These are phyloP conservation scores for Trilocha varians DNA, from an alignment of 2,888 invertebrate genomes.

Conservation along the genomic window DNA sequence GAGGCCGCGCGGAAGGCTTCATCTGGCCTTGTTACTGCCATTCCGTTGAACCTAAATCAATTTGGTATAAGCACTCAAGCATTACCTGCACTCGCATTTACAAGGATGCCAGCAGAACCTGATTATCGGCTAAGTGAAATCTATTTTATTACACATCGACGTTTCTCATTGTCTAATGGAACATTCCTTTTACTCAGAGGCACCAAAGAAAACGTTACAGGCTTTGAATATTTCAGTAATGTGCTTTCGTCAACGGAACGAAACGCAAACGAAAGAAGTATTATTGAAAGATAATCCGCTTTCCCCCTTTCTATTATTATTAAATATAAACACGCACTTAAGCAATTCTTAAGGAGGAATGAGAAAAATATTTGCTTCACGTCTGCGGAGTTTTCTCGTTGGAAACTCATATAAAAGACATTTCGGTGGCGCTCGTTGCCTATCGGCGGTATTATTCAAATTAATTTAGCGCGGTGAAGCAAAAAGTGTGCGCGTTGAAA, in stretches of 20 bases:
- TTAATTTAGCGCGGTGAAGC: conserved; percentile 66
- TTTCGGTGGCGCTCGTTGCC: conserved; percentile 54
- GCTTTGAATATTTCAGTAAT: conserved; percentile 13
- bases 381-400: conserved; percentile 43
- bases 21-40: conserved; percentile 21
- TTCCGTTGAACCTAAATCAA: conserved; percentile 51
- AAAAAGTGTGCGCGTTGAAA: conserved; percentile 63
- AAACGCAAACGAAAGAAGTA: conserved; percentile 16
- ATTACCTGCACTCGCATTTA: conserved; percentile 40
- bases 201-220: conserved; percentile 15
- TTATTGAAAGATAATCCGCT: conserved; percentile 30
- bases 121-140: conserved; percentile 58
- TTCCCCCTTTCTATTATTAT: conserved; percentile 33
- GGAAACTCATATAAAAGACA: conserved; percentile 66
- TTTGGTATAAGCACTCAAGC: conserved; percentile 55
- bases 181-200: conserved; percentile 35
- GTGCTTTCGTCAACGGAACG: conserved; percentile 6
- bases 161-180: conserved; percentile 41
- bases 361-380: conserved; percentile 40
- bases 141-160: conserved; percentile 46
- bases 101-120: conserved; percentile 47
- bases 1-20: conserved; percentile 31
- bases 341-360: conserved; percentile 40
- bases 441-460: conserved; percentile 70
- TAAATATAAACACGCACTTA: conserved; percentile 47